phyloP scores from a whole-genome alignment of 2,888 invertebrate species.

The Sinelater perroti region DNA sequence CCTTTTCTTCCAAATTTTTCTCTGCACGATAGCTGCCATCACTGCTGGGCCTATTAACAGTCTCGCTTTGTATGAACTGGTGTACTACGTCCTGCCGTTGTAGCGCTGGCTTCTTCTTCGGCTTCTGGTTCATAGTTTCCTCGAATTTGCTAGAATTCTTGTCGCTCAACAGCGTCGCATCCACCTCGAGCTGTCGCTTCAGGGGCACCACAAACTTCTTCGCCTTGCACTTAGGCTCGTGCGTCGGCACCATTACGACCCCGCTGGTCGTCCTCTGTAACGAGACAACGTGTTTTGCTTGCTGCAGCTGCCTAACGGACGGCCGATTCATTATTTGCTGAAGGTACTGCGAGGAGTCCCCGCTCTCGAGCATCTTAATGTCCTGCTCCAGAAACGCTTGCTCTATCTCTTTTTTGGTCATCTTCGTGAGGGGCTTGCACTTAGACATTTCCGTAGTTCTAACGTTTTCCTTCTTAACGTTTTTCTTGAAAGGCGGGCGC shows the following conservation, averaged over 20 bases:
- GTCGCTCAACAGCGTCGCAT: constrained; percentile 38
- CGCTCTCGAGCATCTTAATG: constrained; percentile 46
- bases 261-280: constrained; percentile 50
- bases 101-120: neutral
- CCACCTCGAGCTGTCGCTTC: constrained; percentile 9
- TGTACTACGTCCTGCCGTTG: neutral
- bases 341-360: constrained; percentile 45
- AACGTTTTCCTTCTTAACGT: constrained; percentile 1
- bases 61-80: constrained; percentile 11
- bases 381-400: constrained; percentile 51
- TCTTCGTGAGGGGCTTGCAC: constrained; percentile 47
- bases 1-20: neutral
- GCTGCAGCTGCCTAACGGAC: constrained; percentile 50
- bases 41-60: too few species aligned
- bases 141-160: constrained; percentile 35
- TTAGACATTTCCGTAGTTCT: constrained; percentile 4
- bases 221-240: constrained; percentile 7
- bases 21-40: neutral
- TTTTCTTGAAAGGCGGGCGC: constrained; percentile 10
- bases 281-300: constrained; percentile 49
- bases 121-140: constrained; percentile 24
- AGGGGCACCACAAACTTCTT: constrained; percentile 30
- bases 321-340: constrained; percentile 51
- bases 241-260: constrained; percentile 46
- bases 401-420: constrained; percentile 50